Evolutionary conservation across 2,797 vertebrate species (phyloP), one percentile per base, ranked within the genome.

Genomic region (Rhinichthys osculus): DNA sequence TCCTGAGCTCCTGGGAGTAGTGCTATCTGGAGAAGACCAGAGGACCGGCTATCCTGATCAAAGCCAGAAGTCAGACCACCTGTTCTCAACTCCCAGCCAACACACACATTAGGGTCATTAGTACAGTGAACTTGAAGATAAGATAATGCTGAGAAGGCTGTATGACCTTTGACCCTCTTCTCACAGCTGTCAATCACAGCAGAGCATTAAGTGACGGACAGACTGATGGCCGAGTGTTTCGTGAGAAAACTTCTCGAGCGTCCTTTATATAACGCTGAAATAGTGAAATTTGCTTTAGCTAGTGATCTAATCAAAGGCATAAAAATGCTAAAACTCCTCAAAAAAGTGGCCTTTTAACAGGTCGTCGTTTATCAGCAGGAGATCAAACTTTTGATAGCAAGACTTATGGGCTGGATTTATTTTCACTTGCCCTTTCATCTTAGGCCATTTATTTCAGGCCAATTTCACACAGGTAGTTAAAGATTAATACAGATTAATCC

Each of bases 1-100:
- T 91, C 93, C 93, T 92, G 93, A 94, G 92, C 92, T 91, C 93
- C 93, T 92, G 93, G 94, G 92, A 93, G 91, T 85, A 91, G 84
- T 78, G 77, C 88, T 93, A 92, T 94, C 92, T 88, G 91, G 92
- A 90, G 88, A 86, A 91, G 86, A 88, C 87, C 79, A 90, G 89
- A 92, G 93, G 91, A 93, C 30, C 62, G 14, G 90, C 88, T 88
- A 74, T 59, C 82, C 88, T 91, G 94, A 95, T 94, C 94, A 95
- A 92, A 93, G 92, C 91, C 88, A 89, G 87, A 91, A 91, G 90
- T 89, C 89, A 71, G 69, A 38, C 35, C 79, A 79, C 86, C 86
- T 85, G 83, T 81, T 21, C 82, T 70, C 47, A 70, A 80, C 64
- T 4, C 33, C 3, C 0, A 33, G 27, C 30, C 64, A 66, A 33